A percentile compares a stretch with the other conserved stretches of the same genome.
Evolutionary conservation across 2,797 vertebrate genomes (phyloP).

Genomic region (Huso huso): DNA sequence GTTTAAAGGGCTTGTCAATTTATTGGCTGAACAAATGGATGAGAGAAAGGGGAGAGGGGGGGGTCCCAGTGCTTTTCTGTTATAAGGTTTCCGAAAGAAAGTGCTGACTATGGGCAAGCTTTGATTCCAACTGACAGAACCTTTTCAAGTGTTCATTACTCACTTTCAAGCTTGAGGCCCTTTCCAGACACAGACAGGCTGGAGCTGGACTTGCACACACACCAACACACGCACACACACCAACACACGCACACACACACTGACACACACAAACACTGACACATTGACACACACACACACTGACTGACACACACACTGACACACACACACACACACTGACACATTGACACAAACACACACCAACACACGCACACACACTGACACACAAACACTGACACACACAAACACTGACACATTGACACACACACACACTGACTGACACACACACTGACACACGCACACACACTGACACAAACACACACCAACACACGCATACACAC

Average conservation of each 20-base stretch:
- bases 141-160: constrained; percentile 79
- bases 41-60: constrained; percentile 31
- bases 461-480: no score
- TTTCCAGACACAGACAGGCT: constrained; percentile 33
- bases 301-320: no score
- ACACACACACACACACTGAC: no score
- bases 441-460: no score
- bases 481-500: no score
- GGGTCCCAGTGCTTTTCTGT: constrained; percentile 45
- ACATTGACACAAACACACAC: no score
- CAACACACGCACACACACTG: no score
- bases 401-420: no score
- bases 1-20: constrained; percentile 61
- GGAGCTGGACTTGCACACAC: constrained; percentile 11
- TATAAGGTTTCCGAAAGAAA: constrained; percentile 73
- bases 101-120: constrained; percentile 69
- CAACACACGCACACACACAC: constrained; percentile 1
- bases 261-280: constrained; percentile 7
- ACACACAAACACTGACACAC: no score
- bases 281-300: not conserved
- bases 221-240: not conserved
- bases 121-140: constrained; percentile 80
- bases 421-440: no score
- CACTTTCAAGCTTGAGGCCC: constrained; percentile 69
- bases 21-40: constrained; percentile 59